Base-by-base conservation (phyloP, 2,888 invertebrate genomes). In the Cylindroiulus punctatus region DNA sequence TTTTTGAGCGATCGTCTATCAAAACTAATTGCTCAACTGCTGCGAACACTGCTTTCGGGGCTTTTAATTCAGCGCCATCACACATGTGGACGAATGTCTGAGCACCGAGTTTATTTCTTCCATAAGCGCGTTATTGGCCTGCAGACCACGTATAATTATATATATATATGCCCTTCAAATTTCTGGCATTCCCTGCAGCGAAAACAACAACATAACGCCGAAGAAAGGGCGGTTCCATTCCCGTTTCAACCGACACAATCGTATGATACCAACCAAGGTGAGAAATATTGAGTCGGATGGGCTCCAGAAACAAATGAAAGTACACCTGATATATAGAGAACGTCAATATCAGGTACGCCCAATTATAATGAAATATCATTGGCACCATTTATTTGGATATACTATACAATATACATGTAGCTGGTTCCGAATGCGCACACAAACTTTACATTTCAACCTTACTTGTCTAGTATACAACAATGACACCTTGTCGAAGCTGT, bases 1-100 rank as follows among this genome's bases (percentile, higher is more conserved):
- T 83, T 83, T 83, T 83, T 44, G 40, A 83, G 83, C 14, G 83
- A 83, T 83, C 83, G 83, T 83, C 83, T 22, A 83, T 83, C 83
- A 83, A 83, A 83, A 83, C 26, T 40, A 83, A 83, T 83, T 44
- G 40, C 40, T 83, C 83, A 83, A 83, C 83, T 83, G 83, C 83
- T 44, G 83, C 44, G 44, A 83, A 83, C 83, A 83, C 44, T 83
- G 44, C 40, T 36, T 83, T 36, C n/a, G 22, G 40, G 83, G 22
- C 40, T 22, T 83, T 83, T 40, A 76, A 30, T 76, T 30, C 76
- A 14, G 14, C 26, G 76, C 57, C 19, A 22, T 65, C 26, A 10
- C 57, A 65, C 22, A 26, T 65, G 19, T 65, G 57, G 57, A 65
- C 57, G 0, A 17, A n/a, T 52, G 52, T 52, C n/a, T n/a, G 19